Evolutionary conservation across 2,888 invertebrate species (phyloP).

Genomic region (Entomobrya multifasciata): DNA sequence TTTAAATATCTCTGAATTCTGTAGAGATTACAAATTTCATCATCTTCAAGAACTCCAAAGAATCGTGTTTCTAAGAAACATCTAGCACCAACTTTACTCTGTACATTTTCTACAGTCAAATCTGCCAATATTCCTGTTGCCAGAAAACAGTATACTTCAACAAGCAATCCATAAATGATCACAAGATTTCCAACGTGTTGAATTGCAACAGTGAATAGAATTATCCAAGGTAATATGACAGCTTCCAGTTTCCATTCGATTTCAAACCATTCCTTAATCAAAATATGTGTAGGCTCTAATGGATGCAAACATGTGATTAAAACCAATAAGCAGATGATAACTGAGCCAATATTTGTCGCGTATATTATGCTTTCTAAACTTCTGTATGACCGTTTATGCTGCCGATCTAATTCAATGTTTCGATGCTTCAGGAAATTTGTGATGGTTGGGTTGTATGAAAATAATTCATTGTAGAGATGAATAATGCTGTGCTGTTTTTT

Average conservation of each 20-base stretch:
- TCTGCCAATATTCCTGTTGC: not conserved
- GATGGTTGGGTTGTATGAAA: not conserved
- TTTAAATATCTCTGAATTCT: constrained; percentile 8
- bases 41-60: constrained; percentile 8
- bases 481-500: not conserved
- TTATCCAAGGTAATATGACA: not conserved
- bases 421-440: not conserved
- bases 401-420: not conserved
- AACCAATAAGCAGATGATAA: not conserved
- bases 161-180: not conserved
- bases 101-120: not conserved
- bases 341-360: not conserved
- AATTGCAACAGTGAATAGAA: not conserved
- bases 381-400: not conserved
- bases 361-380: not conserved
- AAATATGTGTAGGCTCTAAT: not conserved
- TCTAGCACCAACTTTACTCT: not conserved
- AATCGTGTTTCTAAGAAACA: constrained; percentile 27
- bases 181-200: not conserved
- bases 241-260: not conserved
- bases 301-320: not conserved
- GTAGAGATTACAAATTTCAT: constrained; percentile 1
- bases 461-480: not conserved
- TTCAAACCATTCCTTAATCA: not conserved
- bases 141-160: not conserved